A percentile compares a stretch with the other conserved stretches of the same genome.
Evolutionary conservation across 2,113 vertebrate genomes (phyloP).

Genomic region (Turdus rufiventris): DNA sequence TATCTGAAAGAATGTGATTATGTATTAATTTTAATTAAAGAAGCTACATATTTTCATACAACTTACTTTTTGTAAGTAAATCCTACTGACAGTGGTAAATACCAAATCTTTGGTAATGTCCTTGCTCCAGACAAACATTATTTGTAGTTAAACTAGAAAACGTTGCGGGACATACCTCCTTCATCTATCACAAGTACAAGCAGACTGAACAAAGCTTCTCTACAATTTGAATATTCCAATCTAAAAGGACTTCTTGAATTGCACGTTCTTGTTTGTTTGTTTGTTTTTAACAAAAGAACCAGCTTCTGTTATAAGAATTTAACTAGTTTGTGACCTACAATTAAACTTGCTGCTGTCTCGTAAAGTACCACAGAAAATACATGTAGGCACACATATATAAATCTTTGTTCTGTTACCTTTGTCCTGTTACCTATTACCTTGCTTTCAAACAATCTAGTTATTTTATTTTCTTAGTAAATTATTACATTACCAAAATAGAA

Average conservation of each 20-base stretch:
- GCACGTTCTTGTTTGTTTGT: neutral
- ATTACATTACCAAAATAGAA: neutral
- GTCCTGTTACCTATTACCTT: neutral
- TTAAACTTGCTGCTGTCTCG: neutral
- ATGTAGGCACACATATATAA: neutral
- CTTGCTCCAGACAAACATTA: neutral
- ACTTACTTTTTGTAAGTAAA: neutral
- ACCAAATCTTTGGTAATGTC: accelerated
- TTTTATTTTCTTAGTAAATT: neutral
- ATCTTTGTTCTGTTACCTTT: neutral
- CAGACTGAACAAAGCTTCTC: accelerated
- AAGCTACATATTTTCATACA: neutral
- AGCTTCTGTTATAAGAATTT: neutral
- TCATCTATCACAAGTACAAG: neutral
- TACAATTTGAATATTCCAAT: neutral
- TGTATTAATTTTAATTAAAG: neutral
- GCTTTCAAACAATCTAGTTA: neutral
- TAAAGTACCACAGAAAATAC: neutral
- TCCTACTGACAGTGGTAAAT: neutral
- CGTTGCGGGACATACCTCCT: neutral
- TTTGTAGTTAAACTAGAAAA: neutral
- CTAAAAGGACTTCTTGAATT: neutral
- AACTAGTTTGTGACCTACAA: neutral
- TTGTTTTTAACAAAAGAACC: neutral
- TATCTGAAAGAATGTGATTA: neutral